These are phyloP conservation scores for Malthinus flaveolus DNA, from an alignment of 2,888 invertebrate genomes.

Conservation along the genomic window DNA sequence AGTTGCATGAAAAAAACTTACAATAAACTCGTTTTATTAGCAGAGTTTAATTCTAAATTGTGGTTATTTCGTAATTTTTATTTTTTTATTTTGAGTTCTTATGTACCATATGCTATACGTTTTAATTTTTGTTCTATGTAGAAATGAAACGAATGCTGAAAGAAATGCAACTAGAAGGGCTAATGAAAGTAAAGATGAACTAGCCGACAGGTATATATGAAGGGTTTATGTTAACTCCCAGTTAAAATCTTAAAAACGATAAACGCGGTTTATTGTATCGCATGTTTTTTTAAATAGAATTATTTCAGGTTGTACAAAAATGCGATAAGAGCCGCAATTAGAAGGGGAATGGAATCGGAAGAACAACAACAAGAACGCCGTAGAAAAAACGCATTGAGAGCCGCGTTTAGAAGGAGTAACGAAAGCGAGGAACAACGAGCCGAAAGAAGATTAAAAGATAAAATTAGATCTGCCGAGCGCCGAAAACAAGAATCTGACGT, in stretches of 20 bases:
- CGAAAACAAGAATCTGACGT: conserved; percentile 19
- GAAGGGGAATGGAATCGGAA: conserved; percentile 24
- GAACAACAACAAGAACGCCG: conserved; percentile 16
- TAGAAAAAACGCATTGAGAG: conserved; percentile 22
- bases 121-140: no score
- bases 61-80: no score
- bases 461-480: conserved; percentile 18
- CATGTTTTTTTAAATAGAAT: neutral
- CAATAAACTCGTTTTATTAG: no score
- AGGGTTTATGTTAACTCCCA: neutral
- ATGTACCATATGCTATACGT: no score
- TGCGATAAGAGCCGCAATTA: conserved; percentile 15
- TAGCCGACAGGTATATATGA: conserved; percentile 1
- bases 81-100: no score
- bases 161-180: conserved; percentile 12
- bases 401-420: conserved; percentile 14
- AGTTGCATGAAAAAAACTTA: no score
- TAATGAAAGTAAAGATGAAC: conserved; percentile 12
- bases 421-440: conserved; percentile 24
- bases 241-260: conserved; percentile 1
- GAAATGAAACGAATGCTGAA: conserved; percentile 10
- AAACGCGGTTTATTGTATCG: neutral
- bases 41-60: no score
- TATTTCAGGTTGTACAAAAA: conserved; percentile 15
- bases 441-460: conserved; percentile 20